phyloP scores from a whole-genome alignment of 2,888 invertebrate species.

The Sturmia bella region DNA sequence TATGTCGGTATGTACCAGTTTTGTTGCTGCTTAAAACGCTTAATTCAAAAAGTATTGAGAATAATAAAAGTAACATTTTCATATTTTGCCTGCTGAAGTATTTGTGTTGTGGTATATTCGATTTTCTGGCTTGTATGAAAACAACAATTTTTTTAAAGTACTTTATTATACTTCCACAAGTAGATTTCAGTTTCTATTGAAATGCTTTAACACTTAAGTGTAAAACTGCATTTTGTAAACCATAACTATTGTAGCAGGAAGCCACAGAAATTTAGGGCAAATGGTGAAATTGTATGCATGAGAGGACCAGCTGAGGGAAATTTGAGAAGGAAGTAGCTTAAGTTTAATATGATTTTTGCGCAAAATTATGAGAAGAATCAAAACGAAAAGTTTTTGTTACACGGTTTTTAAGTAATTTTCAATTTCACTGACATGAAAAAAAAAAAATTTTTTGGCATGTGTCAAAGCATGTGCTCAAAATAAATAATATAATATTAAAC shows the following conservation, averaged over 20 bases:
- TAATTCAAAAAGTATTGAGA: slow-evolving; percentile 6
- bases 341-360: background rate
- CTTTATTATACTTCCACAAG: slow-evolving; percentile 9
- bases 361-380: too few species aligned
- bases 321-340: background rate
- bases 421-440: too few species aligned
- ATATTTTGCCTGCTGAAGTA: background rate
- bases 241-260: slow-evolving; percentile 5
- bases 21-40: slow-evolving; percentile 14
- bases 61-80: slow-evolving; percentile 7
- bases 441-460: too few species aligned
- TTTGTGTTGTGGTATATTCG: slow-evolving; percentile 10
- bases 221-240: background rate
- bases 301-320: background rate
- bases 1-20: background rate
- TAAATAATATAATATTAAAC: too few species aligned
- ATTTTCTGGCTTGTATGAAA: background rate
- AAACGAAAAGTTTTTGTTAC: too few species aligned
- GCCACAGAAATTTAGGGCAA: background rate
- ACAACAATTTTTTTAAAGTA: background rate
- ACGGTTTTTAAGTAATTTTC: too few species aligned
- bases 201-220: slow-evolving; percentile 2
- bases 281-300: background rate
- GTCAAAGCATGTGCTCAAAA: too few species aligned
- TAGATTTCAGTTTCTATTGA: slow-evolving; percentile 21